Evolutionary conservation across 2,797 vertebrate species (phyloP).

Genomic region (Manis crassicaudata): DNA sequence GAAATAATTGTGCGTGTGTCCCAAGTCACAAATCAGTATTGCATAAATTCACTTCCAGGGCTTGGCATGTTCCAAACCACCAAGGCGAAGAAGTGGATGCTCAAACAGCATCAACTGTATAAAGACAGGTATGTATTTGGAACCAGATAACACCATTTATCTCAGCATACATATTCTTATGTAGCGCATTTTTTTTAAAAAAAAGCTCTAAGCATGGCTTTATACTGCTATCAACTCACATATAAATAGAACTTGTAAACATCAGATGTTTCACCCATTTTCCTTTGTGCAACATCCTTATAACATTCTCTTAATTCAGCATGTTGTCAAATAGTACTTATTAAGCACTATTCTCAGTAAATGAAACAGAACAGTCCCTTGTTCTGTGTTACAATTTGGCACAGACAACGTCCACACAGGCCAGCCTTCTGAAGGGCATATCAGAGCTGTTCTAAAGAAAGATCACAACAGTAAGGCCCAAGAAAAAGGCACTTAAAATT

Average conservation of each 20-base stretch:
- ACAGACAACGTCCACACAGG: slow-evolving; percentile 61
- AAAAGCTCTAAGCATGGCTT: slow-evolving; percentile 49
- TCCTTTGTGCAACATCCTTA: slow-evolving; percentile 71
- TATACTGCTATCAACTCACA: slow-evolving; percentile 48
- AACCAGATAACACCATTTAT: slow-evolving; percentile 57
- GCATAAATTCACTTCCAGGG: neutral
- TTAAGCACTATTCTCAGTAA: slow-evolving; percentile 75
- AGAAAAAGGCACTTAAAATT: slow-evolving; percentile 81
- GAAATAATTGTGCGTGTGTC: neutral
- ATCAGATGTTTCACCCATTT: slow-evolving; percentile 74
- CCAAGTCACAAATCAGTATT: neutral
- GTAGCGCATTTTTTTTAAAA: slow-evolving; percentile 47
- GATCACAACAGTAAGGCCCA: slow-evolving; percentile 75
- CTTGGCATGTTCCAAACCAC: slow-evolving; percentile 40
- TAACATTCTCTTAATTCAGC: slow-evolving; percentile 77
- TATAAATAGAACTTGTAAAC: slow-evolving; percentile 76
- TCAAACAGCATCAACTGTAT: slow-evolving; percentile 30
- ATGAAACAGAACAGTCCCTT: slow-evolving; percentile 76
- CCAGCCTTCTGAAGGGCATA: slow-evolving; percentile 74
- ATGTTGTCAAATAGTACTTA: slow-evolving; percentile 79
- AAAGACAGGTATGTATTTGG: slow-evolving; percentile 23
- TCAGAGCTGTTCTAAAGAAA: slow-evolving; percentile 81
- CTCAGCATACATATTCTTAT: slow-evolving; percentile 27
- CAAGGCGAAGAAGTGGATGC: neutral
- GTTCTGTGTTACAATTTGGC: slow-evolving; percentile 76